Conservation (phyloP, 2,797 vertebrate genomes). For the Coregonus ussuriensis region DNA sequence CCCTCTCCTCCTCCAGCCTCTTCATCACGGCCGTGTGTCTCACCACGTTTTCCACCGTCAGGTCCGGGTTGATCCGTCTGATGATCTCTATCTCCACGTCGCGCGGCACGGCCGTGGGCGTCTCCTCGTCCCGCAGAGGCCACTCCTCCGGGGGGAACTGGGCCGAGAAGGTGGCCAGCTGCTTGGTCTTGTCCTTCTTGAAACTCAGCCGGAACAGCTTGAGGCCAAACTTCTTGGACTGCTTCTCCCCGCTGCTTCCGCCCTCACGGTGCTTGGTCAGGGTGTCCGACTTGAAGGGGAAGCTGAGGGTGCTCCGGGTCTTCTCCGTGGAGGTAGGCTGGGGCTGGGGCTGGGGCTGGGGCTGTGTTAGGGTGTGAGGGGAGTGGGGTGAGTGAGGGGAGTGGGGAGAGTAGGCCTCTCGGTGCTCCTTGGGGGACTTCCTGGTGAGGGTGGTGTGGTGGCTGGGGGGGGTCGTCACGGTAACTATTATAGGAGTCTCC, state of each 20-base stretch:
- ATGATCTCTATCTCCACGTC: constrained; percentile 99
- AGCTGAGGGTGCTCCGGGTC: constrained; percentile 91
- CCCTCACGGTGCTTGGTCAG: constrained; percentile 85
- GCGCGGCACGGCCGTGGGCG: constrained; percentile 89
- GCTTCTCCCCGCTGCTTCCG: constrained; percentile 68
- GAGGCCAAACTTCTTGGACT: constrained; percentile 96
- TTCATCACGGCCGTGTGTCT: constrained; percentile 99
- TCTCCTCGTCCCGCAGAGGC: constrained; percentile 95
- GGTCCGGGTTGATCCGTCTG: constrained; percentile 94
- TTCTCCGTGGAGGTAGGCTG: constrained; percentile 79
- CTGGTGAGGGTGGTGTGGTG: constrained; percentile 92
- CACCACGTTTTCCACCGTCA: constrained; percentile 98
- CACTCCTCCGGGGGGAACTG: constrained; percentile 99
- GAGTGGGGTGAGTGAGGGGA: constrained; percentile 43
- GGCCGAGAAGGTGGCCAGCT: constrained; percentile 95
- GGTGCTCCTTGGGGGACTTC: constrained; percentile 89
- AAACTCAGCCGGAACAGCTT: constrained; percentile 97
- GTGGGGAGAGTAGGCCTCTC: constrained; percentile 81
- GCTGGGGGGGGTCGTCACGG: constrained; percentile 86
- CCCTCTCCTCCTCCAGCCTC: constrained; percentile 96
- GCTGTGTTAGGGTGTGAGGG: constrained; percentile 64
- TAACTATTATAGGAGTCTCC: constrained; percentile 83
- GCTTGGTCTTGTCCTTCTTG: constrained; percentile 98
- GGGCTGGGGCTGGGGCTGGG: constrained; percentile 69
- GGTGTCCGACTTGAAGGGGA: constrained; percentile 93